Conservation (phyloP, 1,140 invertebrate species). For the Cyclargus thomasi region DNA sequence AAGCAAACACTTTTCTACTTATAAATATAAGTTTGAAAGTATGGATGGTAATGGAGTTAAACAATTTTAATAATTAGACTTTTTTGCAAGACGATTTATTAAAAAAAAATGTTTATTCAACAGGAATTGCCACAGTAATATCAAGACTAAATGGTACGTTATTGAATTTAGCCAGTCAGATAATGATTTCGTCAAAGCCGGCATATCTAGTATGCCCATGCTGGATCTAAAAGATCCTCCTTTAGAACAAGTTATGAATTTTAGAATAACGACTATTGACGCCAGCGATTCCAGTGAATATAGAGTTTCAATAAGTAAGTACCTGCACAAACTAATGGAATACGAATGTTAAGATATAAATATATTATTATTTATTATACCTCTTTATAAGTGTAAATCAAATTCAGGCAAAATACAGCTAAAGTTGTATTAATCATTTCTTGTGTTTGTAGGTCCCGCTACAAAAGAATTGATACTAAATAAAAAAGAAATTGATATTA, state of each 20-base stretch:
- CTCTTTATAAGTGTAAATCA: no score
- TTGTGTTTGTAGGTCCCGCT: constrained; percentile 21
- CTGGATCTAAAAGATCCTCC: constrained; percentile 34
- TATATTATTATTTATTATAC: background rate
- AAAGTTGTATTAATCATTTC: no score
- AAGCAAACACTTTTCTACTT: no score
- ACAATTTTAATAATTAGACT: no score
- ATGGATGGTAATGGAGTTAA: no score
- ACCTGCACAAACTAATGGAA: background rate
- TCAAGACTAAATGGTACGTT: constrained; percentile 26
- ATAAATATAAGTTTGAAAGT: no score
- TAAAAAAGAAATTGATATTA: constrained; percentile 24
- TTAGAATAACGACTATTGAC: constrained; percentile 25
- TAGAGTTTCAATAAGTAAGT: constrained; percentile 29
- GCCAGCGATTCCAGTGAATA: constrained; percentile 20
- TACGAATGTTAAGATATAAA: background rate
- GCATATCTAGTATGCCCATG: constrained; percentile 28
- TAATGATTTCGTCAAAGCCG: constrained; percentile 23
- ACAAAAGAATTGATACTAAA: constrained; percentile 9
- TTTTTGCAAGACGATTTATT: no score
- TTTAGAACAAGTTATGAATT: constrained; percentile 30
- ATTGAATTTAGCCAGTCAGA: constrained; percentile 26
- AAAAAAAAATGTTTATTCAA: background rate
- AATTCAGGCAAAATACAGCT: no score
- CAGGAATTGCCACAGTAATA: background rate